Base-by-base conservation (phyloP, 1,140 invertebrate species). In the Parapsyche elsis region DNA sequence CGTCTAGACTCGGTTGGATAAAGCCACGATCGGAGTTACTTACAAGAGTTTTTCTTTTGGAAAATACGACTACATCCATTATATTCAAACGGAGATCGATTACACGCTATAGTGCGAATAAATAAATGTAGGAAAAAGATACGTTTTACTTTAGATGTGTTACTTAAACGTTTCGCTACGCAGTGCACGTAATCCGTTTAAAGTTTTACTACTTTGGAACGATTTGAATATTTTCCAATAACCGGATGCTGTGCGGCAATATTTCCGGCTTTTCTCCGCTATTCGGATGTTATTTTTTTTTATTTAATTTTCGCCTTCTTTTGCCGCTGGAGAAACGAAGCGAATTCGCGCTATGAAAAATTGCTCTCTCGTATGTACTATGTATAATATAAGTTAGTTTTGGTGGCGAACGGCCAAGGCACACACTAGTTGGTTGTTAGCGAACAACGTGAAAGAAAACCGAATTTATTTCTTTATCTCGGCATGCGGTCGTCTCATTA, bases 401-500 rank as follows among this genome's bases (percentile, higher is more conserved):
- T 16, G 2, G 23, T 73, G 71, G 71, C 71, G n/a, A 45, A 46
- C 38, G n/a, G 38, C 71, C 71, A 73, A 73, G 21, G 24, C 38
- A 73, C 45, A 73, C 71, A 73, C 71, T 73, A 73, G 71, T 73
- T 49, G 71, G 30, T 73, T 73, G 38, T 73, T 73, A 73, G 71
- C 23, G 24, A 49, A 46, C n/a, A 73, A 73, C 23, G 21, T 67
- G 64, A 23, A 12, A 67, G 21, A 73, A 73, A 73, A 73, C 38
- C 21, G 71, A 73, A 73, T 73, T 73, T 73, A 73, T 73, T 73
- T 49, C 71, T 73, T 49, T 73, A 73, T 73, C 71, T 46, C 71
- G 19, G 71, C 71, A 46, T 73, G 71, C 24, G 71, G 71, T 73
- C 45, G 45, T 73, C 71, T 73, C 71, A 73, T 73, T 73, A 73